Conservation (phyloP, 2,888 invertebrate species). For the Tenodera sinensis region DNA sequence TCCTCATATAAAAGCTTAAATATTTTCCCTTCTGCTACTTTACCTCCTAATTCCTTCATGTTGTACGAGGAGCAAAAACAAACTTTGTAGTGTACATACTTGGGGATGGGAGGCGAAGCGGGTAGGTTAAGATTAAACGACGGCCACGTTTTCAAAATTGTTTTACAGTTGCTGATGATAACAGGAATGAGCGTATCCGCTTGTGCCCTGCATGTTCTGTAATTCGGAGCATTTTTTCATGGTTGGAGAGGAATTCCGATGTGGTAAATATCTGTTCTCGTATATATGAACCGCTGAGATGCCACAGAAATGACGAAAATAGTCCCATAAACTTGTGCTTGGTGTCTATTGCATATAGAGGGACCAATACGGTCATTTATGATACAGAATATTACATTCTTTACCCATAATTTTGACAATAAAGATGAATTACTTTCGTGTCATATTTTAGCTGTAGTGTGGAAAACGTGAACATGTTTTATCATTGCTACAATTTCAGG, state of each 20-base stretch:
- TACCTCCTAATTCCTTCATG: background rate
- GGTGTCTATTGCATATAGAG: background rate
- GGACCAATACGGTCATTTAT: background rate
- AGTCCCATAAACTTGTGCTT: background rate
- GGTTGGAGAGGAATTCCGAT: background rate
- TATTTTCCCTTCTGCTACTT: slow-evolving; percentile 8
- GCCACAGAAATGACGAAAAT: background rate
- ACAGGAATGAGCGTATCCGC: background rate
- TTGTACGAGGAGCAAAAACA: background rate
- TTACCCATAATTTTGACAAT: background rate
- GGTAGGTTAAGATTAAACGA: background rate
- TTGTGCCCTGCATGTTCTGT: background rate
- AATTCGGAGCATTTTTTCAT: background rate
- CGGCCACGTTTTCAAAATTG: background rate
- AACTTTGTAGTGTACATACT: background rate
- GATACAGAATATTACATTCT: background rate
- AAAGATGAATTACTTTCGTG: no score
- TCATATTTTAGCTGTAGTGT: no score
- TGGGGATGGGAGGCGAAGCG: background rate
- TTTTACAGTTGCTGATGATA: background rate
- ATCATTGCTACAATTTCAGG: no score
- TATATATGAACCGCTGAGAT: background rate
- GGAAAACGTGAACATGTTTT: no score
- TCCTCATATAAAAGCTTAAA: background rate
- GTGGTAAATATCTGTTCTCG: background rate